Percentiles rank a stretch among this genome's conserved stretches.
Evolutionary conservation across 2,797 vertebrate genomes (phyloP).

Genomic region (Rhinichthys osculus): DNA sequence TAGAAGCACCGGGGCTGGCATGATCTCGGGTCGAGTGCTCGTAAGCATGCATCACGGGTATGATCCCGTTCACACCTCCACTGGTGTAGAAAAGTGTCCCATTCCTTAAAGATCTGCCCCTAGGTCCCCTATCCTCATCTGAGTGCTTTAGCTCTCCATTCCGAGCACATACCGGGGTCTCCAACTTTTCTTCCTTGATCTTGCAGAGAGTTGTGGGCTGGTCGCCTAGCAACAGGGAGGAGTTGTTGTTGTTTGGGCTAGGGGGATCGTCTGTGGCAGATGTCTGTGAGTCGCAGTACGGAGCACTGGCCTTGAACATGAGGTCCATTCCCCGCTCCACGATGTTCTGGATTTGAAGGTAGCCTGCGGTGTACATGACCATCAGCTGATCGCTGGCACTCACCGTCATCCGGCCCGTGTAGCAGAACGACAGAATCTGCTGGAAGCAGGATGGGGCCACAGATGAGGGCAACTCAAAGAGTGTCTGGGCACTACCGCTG

Average conservation of each 20-base stretch:
- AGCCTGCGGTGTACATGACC: constrained; percentile 98
- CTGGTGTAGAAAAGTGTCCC: constrained; percentile 77
- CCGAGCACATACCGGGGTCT: constrained; percentile 76
- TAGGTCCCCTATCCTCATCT: constrained; percentile 50
- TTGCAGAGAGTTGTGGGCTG: constrained; percentile 84
- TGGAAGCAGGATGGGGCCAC: constrained; percentile 94
- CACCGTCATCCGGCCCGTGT: constrained; percentile 96
- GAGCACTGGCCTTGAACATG: constrained; percentile 94
- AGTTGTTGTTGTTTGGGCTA: constrained; percentile 73
- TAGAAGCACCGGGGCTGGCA: constrained; percentile 91
- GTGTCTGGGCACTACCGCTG: constrained; percentile 88
- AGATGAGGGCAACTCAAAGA: constrained; percentile 92
- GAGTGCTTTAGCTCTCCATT: constrained; percentile 72
- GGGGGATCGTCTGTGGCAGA: constrained; percentile 86
- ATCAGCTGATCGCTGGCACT: constrained; percentile 95
- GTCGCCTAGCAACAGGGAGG: constrained; percentile 67
- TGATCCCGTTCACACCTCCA: constrained; percentile 79
- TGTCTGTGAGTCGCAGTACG: constrained; percentile 94
- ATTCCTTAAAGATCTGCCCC: constrained; percentile 65
- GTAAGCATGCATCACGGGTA: constrained; percentile 87
- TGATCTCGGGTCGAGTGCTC: constrained; percentile 86
- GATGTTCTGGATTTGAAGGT: constrained; percentile 98
- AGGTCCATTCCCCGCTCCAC: constrained; percentile 96
- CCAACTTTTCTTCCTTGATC: constrained; percentile 91
- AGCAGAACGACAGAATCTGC: constrained; percentile 97